Evolutionary conservation across 2,888 invertebrate genomes (phyloP).

Genomic region (Spialia ferax): DNA sequence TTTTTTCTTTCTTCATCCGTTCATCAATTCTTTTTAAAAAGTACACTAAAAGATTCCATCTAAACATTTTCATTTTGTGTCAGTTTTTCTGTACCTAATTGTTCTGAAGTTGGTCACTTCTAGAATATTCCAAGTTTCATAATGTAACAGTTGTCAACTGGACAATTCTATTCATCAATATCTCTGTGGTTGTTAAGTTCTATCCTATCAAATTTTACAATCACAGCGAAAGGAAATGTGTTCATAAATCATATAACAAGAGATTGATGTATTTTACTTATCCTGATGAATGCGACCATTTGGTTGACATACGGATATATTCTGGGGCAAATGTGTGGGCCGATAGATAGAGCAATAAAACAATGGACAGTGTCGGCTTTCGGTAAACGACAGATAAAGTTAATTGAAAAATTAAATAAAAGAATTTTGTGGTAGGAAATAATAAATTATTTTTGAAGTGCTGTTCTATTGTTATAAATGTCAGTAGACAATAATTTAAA

Average conservation of each 20-base stretch:
- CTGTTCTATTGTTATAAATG: too few relatives aligned
- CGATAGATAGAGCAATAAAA: conserved; percentile 11
- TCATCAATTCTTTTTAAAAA: too few relatives aligned
- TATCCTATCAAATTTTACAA: conserved; percentile 13
- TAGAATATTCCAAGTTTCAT: too few relatives aligned
- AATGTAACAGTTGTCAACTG: too few relatives aligned
- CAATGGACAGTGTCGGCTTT: neutral
- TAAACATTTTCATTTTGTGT: too few relatives aligned
- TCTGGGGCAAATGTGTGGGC: conserved; percentile 6
- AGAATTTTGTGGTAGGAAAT: neutral
- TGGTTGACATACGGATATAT: conserved; percentile 12
- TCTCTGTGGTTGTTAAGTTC: neutral
- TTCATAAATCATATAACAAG: conserved; percentile 6
- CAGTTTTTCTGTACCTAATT: too few relatives aligned
- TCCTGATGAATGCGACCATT: conserved; percentile 17
- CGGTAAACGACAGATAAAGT: neutral
- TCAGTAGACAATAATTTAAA: too few relatives aligned
- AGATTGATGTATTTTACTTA: conserved; percentile 18
- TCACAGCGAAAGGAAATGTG: conserved; percentile 8
- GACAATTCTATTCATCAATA: neutral
- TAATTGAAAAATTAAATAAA: neutral
- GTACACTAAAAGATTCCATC: too few relatives aligned
- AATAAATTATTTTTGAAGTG: too few relatives aligned
- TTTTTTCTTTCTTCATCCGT: too few relatives aligned
- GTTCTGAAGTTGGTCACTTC: too few relatives aligned